A percentile compares a stretch with the other conserved stretches of the same genome.
phyloP scores from a whole-genome alignment of 2,113 vertebrate genomes.

The Lipophrys pholis region DNA sequence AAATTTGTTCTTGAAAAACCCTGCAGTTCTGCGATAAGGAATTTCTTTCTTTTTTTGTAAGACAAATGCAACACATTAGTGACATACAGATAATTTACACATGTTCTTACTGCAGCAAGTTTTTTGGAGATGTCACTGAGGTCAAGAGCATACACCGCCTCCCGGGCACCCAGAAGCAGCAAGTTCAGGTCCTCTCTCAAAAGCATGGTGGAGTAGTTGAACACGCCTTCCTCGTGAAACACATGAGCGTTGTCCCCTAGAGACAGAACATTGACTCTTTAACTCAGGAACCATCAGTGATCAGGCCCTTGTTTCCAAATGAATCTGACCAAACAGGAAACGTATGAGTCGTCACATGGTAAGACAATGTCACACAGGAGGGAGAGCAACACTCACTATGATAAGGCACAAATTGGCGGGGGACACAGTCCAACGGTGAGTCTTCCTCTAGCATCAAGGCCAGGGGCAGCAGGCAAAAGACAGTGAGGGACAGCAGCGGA shows the following conservation, averaged over 20 bases:
- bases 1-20: too few species aligned
- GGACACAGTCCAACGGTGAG: slow-evolving; percentile 33
- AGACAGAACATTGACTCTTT: slow-evolving; percentile 9
- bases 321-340: background rate
- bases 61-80: too few species aligned
- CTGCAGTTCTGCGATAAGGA: too few species aligned
- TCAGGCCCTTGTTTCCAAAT: slow-evolving; percentile 8
- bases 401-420: slow-evolving; percentile 75
- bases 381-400: slow-evolving; percentile 68
- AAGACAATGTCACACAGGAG: slow-evolving; percentile 25
- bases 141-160: slow-evolving; percentile 83
- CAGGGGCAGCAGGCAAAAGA: slow-evolving; percentile 66
- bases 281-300: background rate
- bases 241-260: slow-evolving; percentile 67
- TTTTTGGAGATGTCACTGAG: slow-evolving; percentile 79
- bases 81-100: too few species aligned
- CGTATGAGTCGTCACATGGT: background rate
- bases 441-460: slow-evolving; percentile 43
- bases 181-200: slow-evolving; percentile 78
- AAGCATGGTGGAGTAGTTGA: slow-evolving; percentile 83
- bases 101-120: slow-evolving; percentile 74
- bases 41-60: too few species aligned
- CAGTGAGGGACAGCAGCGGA: slow-evolving; percentile 55
- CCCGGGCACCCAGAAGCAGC: slow-evolving; percentile 83
- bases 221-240: slow-evolving; percentile 77